phyloP scores from a whole-genome alignment of 2,113 vertebrate genomes.

The Phyllostomus hastatus region DNA sequence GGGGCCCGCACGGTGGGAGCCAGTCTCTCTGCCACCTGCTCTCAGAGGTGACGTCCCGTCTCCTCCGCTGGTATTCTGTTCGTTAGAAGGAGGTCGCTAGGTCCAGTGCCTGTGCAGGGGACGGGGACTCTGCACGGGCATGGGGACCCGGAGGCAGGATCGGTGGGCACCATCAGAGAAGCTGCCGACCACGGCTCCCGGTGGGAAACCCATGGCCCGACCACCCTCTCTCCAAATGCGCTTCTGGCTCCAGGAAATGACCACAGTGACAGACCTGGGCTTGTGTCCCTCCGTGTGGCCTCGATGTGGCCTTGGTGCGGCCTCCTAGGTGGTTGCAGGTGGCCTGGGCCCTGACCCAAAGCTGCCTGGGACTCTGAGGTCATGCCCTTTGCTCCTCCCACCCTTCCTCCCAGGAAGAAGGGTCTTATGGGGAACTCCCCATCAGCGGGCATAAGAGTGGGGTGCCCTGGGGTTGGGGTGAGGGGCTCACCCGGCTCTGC shows the following conservation, averaged over 20 bases:
- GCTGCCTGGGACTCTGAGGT: background rate
- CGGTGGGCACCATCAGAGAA: background rate
- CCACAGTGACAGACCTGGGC: background rate
- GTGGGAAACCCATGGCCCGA: background rate
- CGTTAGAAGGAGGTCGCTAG: background rate
- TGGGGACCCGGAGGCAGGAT: too few species aligned
- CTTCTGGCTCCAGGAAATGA: background rate
- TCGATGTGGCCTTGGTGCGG: too few species aligned
- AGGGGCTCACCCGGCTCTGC: too few species aligned
- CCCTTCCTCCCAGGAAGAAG: background rate
- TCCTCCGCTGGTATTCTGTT: background rate
- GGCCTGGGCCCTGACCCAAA: background rate
- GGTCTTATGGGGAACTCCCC: background rate
- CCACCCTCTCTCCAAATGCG: background rate
- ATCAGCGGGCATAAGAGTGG: rapidly evolving
- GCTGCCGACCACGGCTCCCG: background rate
- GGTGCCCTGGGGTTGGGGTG: background rate
- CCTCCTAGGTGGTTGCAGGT: background rate
- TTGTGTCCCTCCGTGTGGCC: background rate
- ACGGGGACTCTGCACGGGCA: rapidly evolving
- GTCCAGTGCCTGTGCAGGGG: rapidly evolving
- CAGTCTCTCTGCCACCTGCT: background rate
- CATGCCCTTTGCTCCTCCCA: background rate
- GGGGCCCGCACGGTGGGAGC: background rate
- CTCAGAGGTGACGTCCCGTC: background rate